Conservation (phyloP, 2,113 vertebrate genomes). For the Danionella cerebrum region DNA sequence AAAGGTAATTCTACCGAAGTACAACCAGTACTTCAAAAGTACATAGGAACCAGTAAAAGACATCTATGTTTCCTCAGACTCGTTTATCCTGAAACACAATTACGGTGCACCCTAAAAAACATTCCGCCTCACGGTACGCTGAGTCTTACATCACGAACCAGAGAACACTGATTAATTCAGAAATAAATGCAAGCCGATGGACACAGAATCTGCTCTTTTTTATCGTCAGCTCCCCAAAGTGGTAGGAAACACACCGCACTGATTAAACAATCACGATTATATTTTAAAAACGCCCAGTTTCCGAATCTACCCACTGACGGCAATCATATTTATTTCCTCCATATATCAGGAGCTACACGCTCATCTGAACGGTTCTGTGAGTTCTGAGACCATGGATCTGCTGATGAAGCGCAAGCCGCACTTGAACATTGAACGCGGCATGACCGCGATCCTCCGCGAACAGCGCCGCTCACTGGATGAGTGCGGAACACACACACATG, state of each 20-base stretch:
- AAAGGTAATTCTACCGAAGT: no score
- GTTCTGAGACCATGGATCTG: constrained; percentile 79
- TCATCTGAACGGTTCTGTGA: constrained; percentile 91
- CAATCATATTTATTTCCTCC: background rate
- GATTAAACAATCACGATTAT: no score
- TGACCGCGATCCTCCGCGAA: constrained; percentile 83
- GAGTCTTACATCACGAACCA: background rate
- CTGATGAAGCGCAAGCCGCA: constrained; percentile 76
- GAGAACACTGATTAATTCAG: background rate
- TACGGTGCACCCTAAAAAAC: constrained; percentile 42
- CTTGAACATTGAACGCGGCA: constrained; percentile 74
- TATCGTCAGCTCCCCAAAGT: constrained; percentile 65
- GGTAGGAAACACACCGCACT: constrained; percentile 44
- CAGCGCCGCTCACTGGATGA: constrained; percentile 82
- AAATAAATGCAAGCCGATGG: constrained; percentile 44
- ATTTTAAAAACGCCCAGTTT: no score
- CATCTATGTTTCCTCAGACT: background rate
- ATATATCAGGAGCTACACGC: constrained; percentile 92
- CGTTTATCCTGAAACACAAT: constrained; percentile 41
- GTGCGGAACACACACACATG: constrained; percentile 60
- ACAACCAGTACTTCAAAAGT: background rate
- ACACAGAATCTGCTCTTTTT: constrained; percentile 45
- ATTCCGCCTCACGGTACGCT: background rate
- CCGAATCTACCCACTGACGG: no score
- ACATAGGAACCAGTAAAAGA: constrained; percentile 29